Conservation (phyloP, 2,113 vertebrate species). For the Tupaia chinensis region DNA sequence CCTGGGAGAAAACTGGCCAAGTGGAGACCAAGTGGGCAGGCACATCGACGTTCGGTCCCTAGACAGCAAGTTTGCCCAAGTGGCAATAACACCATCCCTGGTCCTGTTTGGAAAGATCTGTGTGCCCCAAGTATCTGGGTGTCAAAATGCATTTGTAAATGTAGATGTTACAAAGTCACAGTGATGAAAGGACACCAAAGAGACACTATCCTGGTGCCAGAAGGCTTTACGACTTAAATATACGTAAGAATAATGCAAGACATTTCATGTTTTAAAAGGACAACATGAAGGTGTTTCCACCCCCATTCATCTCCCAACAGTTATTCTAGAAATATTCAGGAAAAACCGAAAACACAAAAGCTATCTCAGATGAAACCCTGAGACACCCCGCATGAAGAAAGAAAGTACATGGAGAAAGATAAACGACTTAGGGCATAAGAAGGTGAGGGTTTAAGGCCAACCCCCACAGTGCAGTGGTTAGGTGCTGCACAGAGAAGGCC, state of each 20-base stretch:
- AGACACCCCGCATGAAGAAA: not conserved
- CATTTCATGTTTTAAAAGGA: constrained; percentile 39
- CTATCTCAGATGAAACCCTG: not conserved
- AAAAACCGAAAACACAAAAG: constrained; percentile 12
- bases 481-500: no score
- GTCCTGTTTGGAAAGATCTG: not conserved
- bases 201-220: not conserved
- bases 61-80: not conserved
- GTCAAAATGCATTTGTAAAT: not conserved
- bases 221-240: not conserved
- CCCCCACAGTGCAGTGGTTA: no score
- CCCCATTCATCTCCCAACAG: not conserved
- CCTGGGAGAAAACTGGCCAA: not conserved
- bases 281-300: not conserved
- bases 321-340: constrained; percentile 5
- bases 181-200: not conserved
- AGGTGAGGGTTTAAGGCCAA: not conserved
- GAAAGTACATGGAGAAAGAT: not conserved
- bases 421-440: not conserved
- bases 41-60: not conserved
- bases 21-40: not conserved
- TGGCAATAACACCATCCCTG: not conserved
- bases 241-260: constrained; percentile 28
- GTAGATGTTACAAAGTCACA: not conserved
- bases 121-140: not conserved